Evolutionary conservation across 2,888 invertebrate genomes (phyloP).

Genomic region (Odontocerum albicorne): DNA sequence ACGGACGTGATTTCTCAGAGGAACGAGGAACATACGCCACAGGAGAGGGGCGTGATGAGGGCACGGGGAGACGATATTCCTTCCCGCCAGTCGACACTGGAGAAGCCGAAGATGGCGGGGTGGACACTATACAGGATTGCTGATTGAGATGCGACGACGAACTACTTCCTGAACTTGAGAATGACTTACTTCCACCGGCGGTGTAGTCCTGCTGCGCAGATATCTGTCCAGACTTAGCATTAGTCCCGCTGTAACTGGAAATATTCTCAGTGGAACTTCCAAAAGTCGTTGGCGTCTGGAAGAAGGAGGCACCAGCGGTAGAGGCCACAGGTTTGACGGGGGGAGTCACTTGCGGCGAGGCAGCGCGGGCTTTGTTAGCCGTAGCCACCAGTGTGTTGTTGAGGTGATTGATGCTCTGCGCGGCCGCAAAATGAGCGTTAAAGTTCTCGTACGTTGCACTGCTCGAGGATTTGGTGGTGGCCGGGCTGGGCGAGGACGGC

Average conservation of each 20-base stretch:
- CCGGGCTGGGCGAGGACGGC: constrained; percentile 61
- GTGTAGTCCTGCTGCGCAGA: constrained; percentile 57
- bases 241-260: constrained; percentile 55
- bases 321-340: constrained; percentile 52
- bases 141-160: constrained; percentile 61
- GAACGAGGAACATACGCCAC: constrained; percentile 40
- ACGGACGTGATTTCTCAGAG: constrained; percentile 41
- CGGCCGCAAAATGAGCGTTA: constrained; percentile 69
- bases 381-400: constrained; percentile 63
- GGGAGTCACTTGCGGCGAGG: constrained; percentile 56
- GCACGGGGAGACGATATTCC: constrained; percentile 64
- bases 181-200: constrained; percentile 58
- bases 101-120: constrained; percentile 59
- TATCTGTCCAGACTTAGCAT: constrained; percentile 58
- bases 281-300: constrained; percentile 65
- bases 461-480: constrained; percentile 60
- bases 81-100: constrained; percentile 59
- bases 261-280: constrained; percentile 58
- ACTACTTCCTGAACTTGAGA: constrained; percentile 61
- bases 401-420: constrained; percentile 64
- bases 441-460: constrained; percentile 65
- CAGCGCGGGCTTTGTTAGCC: constrained; percentile 55
- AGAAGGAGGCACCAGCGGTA: constrained; percentile 61
- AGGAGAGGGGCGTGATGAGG: constrained; percentile 51
- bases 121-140: constrained; percentile 74